A percentile compares a stretch with the other conserved stretches of the same genome.
phyloP scores from a whole-genome alignment of 1,140 invertebrate genomes.

The Penaeus indicus region DNA sequence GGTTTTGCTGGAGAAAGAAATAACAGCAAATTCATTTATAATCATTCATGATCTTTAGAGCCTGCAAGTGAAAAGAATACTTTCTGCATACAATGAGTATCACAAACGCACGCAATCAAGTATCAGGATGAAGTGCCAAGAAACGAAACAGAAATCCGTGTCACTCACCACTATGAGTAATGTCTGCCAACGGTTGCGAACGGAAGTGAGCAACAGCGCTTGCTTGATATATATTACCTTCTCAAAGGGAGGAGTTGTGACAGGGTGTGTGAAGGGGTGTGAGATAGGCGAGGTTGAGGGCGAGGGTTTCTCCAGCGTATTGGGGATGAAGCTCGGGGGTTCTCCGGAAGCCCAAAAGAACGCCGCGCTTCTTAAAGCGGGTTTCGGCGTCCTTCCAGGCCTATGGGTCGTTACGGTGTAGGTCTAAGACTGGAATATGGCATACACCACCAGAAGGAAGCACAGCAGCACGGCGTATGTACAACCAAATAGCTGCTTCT shows the following conservation, averaged over 20 bases:
- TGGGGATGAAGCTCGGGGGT: background rate
- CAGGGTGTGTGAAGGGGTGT: background rate
- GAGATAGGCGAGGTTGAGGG: background rate
- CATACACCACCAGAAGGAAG: constrained; percentile 35
- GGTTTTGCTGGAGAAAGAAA: no score
- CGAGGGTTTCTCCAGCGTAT: constrained; percentile 58
- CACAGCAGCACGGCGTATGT: constrained; percentile 33
- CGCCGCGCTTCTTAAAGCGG: background rate
- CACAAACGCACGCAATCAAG: no score
- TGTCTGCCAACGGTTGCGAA: no score
- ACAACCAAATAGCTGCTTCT: constrained; percentile 14
- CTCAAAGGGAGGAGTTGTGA: background rate
- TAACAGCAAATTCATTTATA: no score
- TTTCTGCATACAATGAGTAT: no score
- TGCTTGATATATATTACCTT: background rate
- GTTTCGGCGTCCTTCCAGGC: background rate
- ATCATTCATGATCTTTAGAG: no score
- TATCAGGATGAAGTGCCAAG: no score
- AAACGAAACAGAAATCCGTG: no score
- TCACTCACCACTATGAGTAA: no score
- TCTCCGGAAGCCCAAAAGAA: background rate
- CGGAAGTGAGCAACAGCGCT: background rate
- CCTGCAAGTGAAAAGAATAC: no score
- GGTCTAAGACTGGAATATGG: constrained; percentile 4
- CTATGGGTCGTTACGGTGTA: background rate